A percentile compares a stretch with the other conserved stretches of the same genome.
Conservation (phyloP, 2,113 vertebrate genomes). For the Paramormyrops kingsleyae region DNA sequence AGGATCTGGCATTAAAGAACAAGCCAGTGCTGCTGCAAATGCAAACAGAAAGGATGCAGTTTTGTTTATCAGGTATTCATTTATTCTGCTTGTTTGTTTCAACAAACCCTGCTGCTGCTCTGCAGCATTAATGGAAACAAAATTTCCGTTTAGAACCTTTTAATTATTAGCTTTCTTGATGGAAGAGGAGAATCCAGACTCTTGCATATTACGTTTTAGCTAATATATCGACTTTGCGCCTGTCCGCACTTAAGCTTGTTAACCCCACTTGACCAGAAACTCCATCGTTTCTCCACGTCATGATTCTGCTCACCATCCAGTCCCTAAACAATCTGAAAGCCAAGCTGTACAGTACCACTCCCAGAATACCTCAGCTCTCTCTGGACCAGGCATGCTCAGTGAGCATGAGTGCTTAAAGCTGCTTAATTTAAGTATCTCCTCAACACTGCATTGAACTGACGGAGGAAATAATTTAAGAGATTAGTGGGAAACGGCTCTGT, state of each 20-base stretch:
- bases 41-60: neutral
- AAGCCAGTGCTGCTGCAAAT: neutral
- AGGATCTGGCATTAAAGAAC: neutral
- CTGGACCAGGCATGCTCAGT: neutral
- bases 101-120: neutral
- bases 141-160: neutral
- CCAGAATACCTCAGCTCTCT: neutral
- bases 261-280: neutral
- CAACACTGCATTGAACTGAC: conserved; percentile 8
- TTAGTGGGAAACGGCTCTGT: conserved; percentile 8
- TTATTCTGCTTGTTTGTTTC: neutral
- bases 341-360: neutral
- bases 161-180: neutral
- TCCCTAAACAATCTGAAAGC: neutral
- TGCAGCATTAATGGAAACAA: neutral
- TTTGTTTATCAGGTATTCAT: neutral
- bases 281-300: neutral
- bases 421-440: conserved; percentile 18
- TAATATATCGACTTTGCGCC: neutral
- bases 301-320: neutral
- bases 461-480: conserved; percentile 25
- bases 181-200: neutral
- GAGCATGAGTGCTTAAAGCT: neutral
- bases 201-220: neutral
- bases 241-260: neutral